Evolutionary conservation across 2,797 vertebrate genomes (phyloP).

Genomic region (Gouania willdenowi): DNA sequence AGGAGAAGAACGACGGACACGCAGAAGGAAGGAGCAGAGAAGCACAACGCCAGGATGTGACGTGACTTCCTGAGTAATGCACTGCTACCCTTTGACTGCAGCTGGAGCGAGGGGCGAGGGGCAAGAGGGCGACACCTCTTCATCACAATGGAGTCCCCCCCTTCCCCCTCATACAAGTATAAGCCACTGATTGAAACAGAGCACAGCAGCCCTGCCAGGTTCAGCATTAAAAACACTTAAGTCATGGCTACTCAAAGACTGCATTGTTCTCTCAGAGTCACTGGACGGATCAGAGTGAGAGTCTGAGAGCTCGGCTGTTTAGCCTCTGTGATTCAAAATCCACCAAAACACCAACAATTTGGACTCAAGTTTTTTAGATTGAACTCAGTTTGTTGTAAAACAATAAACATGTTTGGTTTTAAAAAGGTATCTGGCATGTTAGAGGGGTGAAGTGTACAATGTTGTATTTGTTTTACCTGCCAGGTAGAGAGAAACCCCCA

Average conservation of each 20-base stretch:
- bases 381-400: too few species aligned
- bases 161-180: slow-evolving; percentile 26
- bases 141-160: slow-evolving; percentile 34
- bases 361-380: too few species aligned
- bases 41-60: slow-evolving; percentile 71
- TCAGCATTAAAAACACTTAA: slow-evolving; percentile 67
- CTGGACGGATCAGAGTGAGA: slow-evolving; percentile 25
- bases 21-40: slow-evolving; percentile 70
- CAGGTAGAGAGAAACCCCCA: slow-evolving; percentile 83
- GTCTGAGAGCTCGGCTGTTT: slow-evolving; percentile 20
- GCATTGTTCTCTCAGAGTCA: slow-evolving; percentile 61
- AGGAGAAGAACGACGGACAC: slow-evolving; percentile 71
- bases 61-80: slow-evolving; percentile 24
- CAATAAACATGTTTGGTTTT: too few species aligned
- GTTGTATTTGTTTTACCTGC: slow-evolving; percentile 75
- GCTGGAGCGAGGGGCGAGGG: slow-evolving; percentile 42
- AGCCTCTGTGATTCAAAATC: slow-evolving; percentile 24
- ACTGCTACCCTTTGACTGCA: slow-evolving; percentile 24
- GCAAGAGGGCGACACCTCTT: slow-evolving; percentile 35
- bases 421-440: too few species aligned
- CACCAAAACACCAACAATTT: neutral
- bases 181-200: slow-evolving; percentile 56
- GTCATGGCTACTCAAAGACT: slow-evolving; percentile 68
- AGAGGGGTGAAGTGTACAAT: too few species aligned
- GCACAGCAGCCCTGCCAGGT: slow-evolving; percentile 52